These are phyloP conservation scores for Notechis scutatus DNA, from an alignment of 2,113 vertebrate genomes.

Conservation along the genomic window DNA sequence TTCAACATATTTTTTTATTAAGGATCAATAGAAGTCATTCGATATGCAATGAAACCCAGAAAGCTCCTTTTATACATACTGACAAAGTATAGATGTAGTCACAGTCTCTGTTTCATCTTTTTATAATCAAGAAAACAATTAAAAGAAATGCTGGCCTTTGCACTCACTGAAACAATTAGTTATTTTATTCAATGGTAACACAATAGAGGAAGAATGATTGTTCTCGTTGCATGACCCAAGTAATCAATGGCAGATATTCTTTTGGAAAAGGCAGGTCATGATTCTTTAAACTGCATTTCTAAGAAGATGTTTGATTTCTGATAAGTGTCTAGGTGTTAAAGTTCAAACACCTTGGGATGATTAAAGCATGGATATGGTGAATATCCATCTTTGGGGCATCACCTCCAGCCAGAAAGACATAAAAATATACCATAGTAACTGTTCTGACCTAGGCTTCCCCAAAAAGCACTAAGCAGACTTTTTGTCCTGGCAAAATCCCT, in stretches of 20 bases:
- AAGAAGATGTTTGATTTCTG: slow-evolving; percentile 35
- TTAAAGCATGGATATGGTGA: not conserved
- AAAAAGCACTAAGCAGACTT: too few relatives aligned
- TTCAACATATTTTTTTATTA: slow-evolving; percentile 54
- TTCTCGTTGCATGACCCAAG: slow-evolving; percentile 28
- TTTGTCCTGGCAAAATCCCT: too few relatives aligned
- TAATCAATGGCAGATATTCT: slow-evolving; percentile 18
- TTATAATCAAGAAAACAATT: slow-evolving; percentile 51
- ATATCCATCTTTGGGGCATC: not conserved
- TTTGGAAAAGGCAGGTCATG: slow-evolving; percentile 35
- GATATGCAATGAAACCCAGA: slow-evolving; percentile 43
- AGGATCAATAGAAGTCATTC: slow-evolving; percentile 59
- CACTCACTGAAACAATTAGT: slow-evolving; percentile 41
- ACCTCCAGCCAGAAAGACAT: not conserved
- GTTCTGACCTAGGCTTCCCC: too few relatives aligned
- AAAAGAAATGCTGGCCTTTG: slow-evolving; percentile 32
- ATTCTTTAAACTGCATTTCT: slow-evolving; percentile 48
- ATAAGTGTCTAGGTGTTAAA: slow-evolving; percentile 12
- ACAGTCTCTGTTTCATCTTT: slow-evolving; percentile 42
- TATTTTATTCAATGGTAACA: slow-evolving; percentile 37
- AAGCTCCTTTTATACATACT: slow-evolving; percentile 42
- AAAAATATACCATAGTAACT: not conserved
- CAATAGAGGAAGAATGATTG: slow-evolving; percentile 34
- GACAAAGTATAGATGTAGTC: slow-evolving; percentile 32
- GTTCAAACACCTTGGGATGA: not conserved